phyloP scores from a whole-genome alignment of 2,888 invertebrate species.

The Corythucha ciliata region DNA sequence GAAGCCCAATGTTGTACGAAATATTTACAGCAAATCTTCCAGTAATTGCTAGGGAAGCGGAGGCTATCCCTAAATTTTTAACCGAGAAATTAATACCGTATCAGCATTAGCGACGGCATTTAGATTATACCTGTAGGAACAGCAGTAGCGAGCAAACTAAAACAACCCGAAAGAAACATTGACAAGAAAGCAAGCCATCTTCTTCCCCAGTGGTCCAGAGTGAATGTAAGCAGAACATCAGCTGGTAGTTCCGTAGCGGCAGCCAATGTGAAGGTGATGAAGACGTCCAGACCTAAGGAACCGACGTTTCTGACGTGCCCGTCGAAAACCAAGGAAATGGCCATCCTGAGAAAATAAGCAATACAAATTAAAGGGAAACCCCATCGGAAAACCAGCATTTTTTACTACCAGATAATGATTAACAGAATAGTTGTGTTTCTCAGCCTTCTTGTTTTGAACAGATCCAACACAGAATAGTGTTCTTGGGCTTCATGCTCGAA shows the following conservation, averaged over 20 bases:
- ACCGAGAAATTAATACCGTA: too few relatives aligned
- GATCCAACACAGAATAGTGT: constrained; percentile 67
- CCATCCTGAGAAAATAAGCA: constrained; percentile 52
- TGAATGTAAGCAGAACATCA: constrained; percentile 67
- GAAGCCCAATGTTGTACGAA: constrained; percentile 80
- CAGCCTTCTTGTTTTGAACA: constrained; percentile 68
- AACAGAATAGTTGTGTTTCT: constrained; percentile 66
- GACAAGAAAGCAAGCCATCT: constrained; percentile 77
- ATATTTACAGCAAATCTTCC: constrained; percentile 81
- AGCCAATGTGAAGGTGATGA: constrained; percentile 74
- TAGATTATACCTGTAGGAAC: constrained; percentile 68
- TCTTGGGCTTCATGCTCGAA: constrained; percentile 45
- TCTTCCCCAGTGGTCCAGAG: constrained; percentile 70
- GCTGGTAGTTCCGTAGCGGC: constrained; percentile 76
- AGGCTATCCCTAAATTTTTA: constrained; percentile 57
- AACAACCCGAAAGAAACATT: constrained; percentile 69
- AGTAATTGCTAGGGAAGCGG: constrained; percentile 67
- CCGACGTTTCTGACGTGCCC: constrained; percentile 83
- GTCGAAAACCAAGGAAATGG: constrained; percentile 78
- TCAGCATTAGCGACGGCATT: background rate
- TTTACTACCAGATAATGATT: constrained; percentile 68
- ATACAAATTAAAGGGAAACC: too few relatives aligned
- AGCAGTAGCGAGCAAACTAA: constrained; percentile 65
- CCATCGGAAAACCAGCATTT: too few relatives aligned
- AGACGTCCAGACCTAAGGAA: constrained; percentile 71